Conservation (phyloP, 1,140 invertebrate genomes). For the Oscheius sp. region DNA sequence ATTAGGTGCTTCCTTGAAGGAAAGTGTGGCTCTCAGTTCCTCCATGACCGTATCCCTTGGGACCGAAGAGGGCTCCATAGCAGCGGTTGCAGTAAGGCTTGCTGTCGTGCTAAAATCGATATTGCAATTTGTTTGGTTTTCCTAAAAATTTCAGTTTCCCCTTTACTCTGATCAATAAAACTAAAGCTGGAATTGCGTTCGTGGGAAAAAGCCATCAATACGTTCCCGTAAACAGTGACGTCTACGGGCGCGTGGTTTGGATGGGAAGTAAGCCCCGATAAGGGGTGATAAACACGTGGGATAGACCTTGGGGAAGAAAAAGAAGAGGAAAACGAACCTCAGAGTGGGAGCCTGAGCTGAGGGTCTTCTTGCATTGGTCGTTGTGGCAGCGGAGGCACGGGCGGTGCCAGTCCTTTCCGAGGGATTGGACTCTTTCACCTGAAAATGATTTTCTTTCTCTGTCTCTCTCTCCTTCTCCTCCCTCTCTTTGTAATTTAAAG, state of each 20-base stretch:
- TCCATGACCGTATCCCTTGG: conserved; percentile 51
- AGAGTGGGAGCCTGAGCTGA: conserved; percentile 82
- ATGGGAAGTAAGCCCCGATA: neutral
- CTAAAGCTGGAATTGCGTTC: neutral
- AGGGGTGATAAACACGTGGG: neutral
- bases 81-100: conserved; percentile 87
- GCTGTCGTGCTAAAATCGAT: conserved; percentile 75
- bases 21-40: conserved; percentile 56
- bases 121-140: too few relatives aligned
- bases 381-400: conserved; percentile 84
- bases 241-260: too few relatives aligned
- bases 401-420: conserved; percentile 89
- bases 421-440: conserved; percentile 85
- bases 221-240: too few relatives aligned
- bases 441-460: too few relatives aligned
- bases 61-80: conserved; percentile 80
- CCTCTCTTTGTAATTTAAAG: too few relatives aligned
- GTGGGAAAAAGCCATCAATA: neutral
- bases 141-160: neutral
- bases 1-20: conserved; percentile 52
- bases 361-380: conserved; percentile 75
- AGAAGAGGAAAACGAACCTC: conserved; percentile 68
- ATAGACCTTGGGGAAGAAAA: neutral
- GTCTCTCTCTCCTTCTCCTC: too few relatives aligned
- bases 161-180: neutral